Conservation (phyloP, 2,888 invertebrate species). For the Troides oblongomaculatus region DNA sequence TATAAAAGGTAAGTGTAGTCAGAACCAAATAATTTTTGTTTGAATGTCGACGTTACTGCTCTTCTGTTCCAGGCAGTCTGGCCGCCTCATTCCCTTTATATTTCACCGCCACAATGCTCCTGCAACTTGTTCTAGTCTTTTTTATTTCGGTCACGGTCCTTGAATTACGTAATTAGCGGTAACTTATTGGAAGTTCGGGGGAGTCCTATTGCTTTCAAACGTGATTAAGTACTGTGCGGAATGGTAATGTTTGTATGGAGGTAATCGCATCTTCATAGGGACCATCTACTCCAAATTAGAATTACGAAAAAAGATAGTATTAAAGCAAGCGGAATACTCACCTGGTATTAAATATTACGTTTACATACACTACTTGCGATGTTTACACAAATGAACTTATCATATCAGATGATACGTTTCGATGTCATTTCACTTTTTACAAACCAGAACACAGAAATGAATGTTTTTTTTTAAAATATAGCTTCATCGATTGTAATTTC, state of each 20-base stretch:
- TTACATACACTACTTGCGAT: no score
- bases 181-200: constrained; percentile 63
- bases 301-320: neutral
- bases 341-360: no score
- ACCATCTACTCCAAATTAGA: neutral
- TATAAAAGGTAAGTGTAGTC: neutral
- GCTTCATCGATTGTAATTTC: no score
- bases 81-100: constrained; percentile 52
- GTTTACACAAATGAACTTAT: no score
- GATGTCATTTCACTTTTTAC: no score
- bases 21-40: constrained; percentile 11
- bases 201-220: constrained; percentile 55
- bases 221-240: constrained; percentile 52
- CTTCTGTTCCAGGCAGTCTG: constrained; percentile 30
- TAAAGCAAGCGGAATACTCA: no score
- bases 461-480: no score
- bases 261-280: constrained; percentile 3
- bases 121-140: constrained; percentile 57
- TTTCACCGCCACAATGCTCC: constrained; percentile 59
- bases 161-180: constrained; percentile 75
- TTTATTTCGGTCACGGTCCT: constrained; percentile 72
- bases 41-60: constrained; percentile 37
- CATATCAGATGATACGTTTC: no score
- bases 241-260: constrained; percentile 41
- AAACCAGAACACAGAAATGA: no score